Percentiles rank a stretch among this genome's conserved stretches.
Evolutionary conservation across 2,888 invertebrate species (phyloP).

Genomic region (Oscheius myriophilus): DNA sequence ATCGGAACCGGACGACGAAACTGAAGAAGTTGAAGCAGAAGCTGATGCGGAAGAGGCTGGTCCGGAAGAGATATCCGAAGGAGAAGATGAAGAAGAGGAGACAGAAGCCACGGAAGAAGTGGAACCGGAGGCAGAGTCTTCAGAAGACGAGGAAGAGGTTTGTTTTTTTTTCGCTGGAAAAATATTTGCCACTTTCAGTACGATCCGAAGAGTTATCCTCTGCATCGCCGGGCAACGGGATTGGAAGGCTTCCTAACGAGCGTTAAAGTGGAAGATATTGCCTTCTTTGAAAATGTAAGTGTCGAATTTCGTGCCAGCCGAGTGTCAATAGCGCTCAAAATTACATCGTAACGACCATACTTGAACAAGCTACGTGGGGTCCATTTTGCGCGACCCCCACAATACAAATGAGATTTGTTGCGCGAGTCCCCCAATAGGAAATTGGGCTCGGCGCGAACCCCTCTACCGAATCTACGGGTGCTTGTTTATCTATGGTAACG

Average conservation of each 20-base stretch:
- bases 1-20: background rate
- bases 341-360: too few relatives aligned
- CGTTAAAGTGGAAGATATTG: slow-evolving; percentile 12
- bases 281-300: slow-evolving; percentile 11
- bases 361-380: too few relatives aligned
- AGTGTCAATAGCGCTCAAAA: too few relatives aligned
- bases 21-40: slow-evolving; percentile 13
- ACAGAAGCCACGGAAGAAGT: slow-evolving; percentile 14
- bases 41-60: background rate
- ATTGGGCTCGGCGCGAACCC: too few relatives aligned
- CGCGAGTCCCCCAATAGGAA: too few relatives aligned
- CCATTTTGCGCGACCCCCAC: too few relatives aligned
- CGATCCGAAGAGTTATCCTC: background rate
- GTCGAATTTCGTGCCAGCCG: too few relatives aligned
- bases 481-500: too few relatives aligned
- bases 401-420: too few relatives aligned
- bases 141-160: slow-evolving; percentile 1
- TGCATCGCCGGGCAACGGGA: background rate
- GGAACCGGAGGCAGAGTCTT: background rate
- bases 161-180: background rate
- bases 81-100: slow-evolving; percentile 15
- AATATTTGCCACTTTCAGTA: background rate
- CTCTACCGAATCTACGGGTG: too few relatives aligned
- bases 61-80: background rate
- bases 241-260: background rate